Evolutionary conservation across 2,797 vertebrate genomes (phyloP).

Genomic region (Ctenopoma kingsleyae): DNA sequence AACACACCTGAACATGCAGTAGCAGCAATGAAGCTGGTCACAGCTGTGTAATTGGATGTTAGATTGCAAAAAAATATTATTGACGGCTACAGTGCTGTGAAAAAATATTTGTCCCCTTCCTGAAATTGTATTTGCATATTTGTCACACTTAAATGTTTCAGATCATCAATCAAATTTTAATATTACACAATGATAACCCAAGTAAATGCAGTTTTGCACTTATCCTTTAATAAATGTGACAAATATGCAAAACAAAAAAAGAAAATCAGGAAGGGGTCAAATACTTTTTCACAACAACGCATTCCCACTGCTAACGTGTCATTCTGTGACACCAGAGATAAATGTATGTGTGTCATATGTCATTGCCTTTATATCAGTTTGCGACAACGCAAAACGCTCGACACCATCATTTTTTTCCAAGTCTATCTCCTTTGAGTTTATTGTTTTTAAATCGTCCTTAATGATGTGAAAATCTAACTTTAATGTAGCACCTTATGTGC

Average conservation of each 20-base stretch:
- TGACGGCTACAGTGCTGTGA: neutral
- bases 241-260: too few species aligned
- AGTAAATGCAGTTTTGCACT: too few species aligned
- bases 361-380: slow-evolving; percentile 20
- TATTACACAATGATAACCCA: too few species aligned
- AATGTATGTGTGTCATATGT: neutral
- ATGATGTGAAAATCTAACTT: slow-evolving; percentile 28
- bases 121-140: too few species aligned
- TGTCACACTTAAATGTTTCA: too few species aligned
- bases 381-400: slow-evolving; percentile 2
- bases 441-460: neutral
- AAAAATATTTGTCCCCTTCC: too few species aligned
- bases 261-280: too few species aligned
- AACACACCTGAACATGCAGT: neutral
- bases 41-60: neutral
- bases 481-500: slow-evolving; percentile 51
- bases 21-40: neutral
- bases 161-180: too few species aligned
- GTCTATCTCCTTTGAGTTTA: neutral
- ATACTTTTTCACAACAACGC: too few species aligned
- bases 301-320: neutral
- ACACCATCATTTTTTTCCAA: neutral
- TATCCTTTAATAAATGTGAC: too few species aligned
- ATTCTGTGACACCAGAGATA: neutral
- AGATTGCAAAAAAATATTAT: neutral